These are phyloP conservation scores for Papilio protenor DNA, from an alignment of 2,888 invertebrate genomes.

Conservation along the genomic window DNA sequence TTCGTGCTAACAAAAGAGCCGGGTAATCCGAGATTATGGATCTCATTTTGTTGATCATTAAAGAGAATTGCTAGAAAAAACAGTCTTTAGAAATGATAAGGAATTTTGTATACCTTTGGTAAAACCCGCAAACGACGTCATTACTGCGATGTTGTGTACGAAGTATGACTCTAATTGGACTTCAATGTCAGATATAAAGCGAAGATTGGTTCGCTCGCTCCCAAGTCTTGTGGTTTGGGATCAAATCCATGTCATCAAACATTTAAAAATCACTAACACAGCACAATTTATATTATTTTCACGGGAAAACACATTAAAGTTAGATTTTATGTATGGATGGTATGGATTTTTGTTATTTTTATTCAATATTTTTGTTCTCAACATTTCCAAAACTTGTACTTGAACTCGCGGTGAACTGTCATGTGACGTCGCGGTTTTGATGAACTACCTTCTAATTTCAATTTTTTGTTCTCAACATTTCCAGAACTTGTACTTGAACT, in stretches of 20 bases:
- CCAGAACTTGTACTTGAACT: too few relatives aligned
- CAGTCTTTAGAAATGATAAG: neutral
- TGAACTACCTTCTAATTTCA: too few relatives aligned
- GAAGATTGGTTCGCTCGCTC: neutral
- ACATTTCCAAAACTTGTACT: too few relatives aligned
- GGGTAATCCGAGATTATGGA: neutral
- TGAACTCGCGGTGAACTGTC: too few relatives aligned
- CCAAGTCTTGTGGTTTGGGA: neutral
- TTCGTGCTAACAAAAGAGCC: neutral
- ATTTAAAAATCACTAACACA: too few relatives aligned
- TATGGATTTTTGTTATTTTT: too few relatives aligned
- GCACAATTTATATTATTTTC: too few relatives aligned
- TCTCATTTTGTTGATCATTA: neutral
- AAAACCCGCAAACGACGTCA: conserved; percentile 19
- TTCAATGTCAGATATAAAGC: neutral
- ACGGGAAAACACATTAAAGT: too few relatives aligned
- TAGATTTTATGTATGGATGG: too few relatives aligned
- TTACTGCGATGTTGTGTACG: neutral
- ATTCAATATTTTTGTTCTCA: too few relatives aligned
- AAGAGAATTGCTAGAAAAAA: neutral
- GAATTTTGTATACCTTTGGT: neutral
- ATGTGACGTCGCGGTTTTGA: too few relatives aligned
- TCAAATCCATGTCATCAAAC: neutral
- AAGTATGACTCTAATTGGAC: neutral
- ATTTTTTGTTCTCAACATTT: too few relatives aligned